Conservation (phyloP, 2,888 invertebrate genomes). For the Lordiphosa fenestrarum region DNA sequence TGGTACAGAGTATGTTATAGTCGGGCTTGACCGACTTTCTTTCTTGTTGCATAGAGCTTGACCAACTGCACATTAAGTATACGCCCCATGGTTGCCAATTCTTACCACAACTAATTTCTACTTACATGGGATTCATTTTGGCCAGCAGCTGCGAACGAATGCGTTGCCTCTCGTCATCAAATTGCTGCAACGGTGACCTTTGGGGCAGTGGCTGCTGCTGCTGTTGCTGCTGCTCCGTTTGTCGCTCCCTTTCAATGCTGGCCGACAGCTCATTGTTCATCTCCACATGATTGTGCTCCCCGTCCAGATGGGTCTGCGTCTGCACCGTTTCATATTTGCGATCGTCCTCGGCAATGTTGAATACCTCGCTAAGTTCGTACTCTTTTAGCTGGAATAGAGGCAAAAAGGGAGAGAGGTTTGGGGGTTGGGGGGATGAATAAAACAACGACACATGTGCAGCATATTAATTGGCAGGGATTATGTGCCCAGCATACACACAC, state of each 20-base stretch:
- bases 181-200: conserved; percentile 72
- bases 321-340: conserved; percentile 86
- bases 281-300: conserved; percentile 82
- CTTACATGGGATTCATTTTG: conserved; percentile 80
- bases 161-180: conserved; percentile 81
- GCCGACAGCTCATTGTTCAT: conserved; percentile 89
- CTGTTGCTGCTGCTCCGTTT: conserved; percentile 81
- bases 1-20: too few relatives aligned
- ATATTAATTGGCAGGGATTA: conserved; percentile 71
- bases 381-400: conserved; percentile 86
- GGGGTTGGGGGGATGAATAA: conserved; percentile 6
- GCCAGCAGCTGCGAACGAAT: conserved; percentile 78
- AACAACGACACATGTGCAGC: conserved; percentile 55
- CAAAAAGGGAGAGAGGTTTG: background rate
- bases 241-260: conserved; percentile 90
- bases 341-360: conserved; percentile 91
- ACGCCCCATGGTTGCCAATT: background rate
- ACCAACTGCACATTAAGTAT: background rate
- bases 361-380: conserved; percentile 92
- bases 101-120: conserved; percentile 25
- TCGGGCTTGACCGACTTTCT: too few relatives aligned
- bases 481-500: conserved; percentile 54
- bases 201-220: conserved; percentile 26
- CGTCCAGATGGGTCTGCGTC: conserved; percentile 79
- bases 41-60: too few relatives aligned